Conservation (phyloP, 1,140 invertebrate species). For the Drosophila lacteicornis region DNA sequence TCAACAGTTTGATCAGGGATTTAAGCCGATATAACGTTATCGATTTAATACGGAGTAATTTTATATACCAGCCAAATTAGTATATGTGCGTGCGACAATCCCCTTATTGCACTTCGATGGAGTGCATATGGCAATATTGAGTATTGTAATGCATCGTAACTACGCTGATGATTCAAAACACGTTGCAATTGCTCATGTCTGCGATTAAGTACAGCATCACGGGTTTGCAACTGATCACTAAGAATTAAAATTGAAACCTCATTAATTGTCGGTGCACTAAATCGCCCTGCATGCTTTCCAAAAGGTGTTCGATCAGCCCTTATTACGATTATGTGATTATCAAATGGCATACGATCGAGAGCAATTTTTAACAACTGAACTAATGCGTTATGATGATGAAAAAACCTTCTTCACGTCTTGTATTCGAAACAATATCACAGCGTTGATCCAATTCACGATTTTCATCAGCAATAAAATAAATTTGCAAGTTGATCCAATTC, state of each 20-base stretch:
- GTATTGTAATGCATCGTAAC: constrained; percentile 8
- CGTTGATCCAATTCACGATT: neutral
- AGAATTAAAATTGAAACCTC: neutral
- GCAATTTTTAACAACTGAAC: neutral
- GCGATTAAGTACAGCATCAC: neutral
- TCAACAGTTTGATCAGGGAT: no score
- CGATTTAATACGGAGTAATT: no score
- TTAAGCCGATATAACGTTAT: no score
- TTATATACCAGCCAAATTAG: no score
- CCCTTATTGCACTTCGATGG: no score
- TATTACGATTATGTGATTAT: no score
- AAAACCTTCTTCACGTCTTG: neutral
- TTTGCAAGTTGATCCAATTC: neutral
- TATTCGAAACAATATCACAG: neutral
- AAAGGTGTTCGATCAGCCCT: no score
- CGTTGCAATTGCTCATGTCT: constrained; percentile 1
- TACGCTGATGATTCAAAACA: neutral
- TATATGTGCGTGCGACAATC: no score
- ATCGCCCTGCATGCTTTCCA: no score
- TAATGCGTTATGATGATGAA: neutral
- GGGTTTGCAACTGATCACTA: constrained; percentile 4
- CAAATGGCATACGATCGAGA: no score
- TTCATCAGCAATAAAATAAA: neutral
- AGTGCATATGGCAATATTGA: no score
- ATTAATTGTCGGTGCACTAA: neutral